Conservation (phyloP, 1,140 invertebrate species). For the Drosophila pseudoananassae region DNA sequence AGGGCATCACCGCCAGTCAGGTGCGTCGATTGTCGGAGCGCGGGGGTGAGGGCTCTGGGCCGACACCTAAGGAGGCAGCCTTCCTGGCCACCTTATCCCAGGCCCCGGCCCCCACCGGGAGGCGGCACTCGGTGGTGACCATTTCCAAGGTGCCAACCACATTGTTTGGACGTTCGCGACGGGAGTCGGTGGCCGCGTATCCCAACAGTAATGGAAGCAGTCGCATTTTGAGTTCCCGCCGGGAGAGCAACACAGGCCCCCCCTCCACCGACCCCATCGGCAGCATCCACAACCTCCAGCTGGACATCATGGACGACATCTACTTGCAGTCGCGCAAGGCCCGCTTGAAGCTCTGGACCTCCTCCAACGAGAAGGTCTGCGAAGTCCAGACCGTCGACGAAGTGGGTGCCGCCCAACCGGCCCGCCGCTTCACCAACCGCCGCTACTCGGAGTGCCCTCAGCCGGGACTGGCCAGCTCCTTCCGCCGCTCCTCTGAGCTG, state of each 20-base stretch:
- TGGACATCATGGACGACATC: constrained; percentile 95
- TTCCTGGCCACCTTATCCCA: constrained; percentile 92
- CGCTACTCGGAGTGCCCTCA: constrained; percentile 90
- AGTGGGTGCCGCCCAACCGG: constrained; percentile 85
- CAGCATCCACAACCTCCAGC: constrained; percentile 91
- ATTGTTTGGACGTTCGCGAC: constrained; percentile 89
- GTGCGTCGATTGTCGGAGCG: constrained; percentile 91
- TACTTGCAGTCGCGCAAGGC: constrained; percentile 90
- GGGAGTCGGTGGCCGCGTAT: constrained; percentile 92
- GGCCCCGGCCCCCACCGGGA: constrained; percentile 89
- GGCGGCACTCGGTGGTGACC: constrained; percentile 92
- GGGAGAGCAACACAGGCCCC: constrained; percentile 85
- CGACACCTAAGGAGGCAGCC: constrained; percentile 89
- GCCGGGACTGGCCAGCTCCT: constrained; percentile 84
- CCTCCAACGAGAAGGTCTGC: constrained; percentile 90
- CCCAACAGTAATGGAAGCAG: constrained; percentile 85
- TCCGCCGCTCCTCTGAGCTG: constrained; percentile 88
- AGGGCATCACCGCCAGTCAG: constrained; percentile 93
- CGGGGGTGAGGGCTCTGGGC: constrained; percentile 89
- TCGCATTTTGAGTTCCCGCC: constrained; percentile 68
- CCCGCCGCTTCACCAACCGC: constrained; percentile 87
- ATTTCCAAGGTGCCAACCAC: constrained; percentile 91
- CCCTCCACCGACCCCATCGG: constrained; percentile 89
- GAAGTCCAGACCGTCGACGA: constrained; percentile 91
- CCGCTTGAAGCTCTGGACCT: constrained; percentile 91